Percentiles rank a stretch among this genome's conserved stretches.
These are phyloP conservation scores for Drosophila hawaiiensis DNA, from an alignment of 2,888 invertebrate species.

Conservation along the genomic window DNA sequence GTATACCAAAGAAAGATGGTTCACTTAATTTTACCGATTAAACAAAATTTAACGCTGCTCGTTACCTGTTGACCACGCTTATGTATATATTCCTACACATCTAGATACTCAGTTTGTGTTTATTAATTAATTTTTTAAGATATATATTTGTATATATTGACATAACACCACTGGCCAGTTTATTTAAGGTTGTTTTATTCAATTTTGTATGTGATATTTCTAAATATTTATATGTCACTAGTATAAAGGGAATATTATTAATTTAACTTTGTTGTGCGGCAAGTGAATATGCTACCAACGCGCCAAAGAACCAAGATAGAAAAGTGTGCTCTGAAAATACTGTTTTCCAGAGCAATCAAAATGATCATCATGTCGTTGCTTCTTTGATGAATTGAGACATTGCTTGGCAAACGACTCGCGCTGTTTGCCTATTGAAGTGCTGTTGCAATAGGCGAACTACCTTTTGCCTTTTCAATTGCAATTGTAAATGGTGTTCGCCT, in stretches of 20 bases:
- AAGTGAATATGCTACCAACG: not conserved
- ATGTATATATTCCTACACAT: not conserved
- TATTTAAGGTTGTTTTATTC: not conserved
- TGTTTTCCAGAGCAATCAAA: not conserved
- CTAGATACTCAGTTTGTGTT: not conserved
- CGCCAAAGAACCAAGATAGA: not conserved
- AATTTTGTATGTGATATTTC: not conserved
- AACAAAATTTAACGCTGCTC: not conserved
- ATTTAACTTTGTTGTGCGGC: not conserved
- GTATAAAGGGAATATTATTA: not conserved
- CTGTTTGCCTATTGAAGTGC: conserved; percentile 32
- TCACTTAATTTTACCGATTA: not conserved
- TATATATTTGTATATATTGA: not conserved
- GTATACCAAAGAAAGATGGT: not conserved
- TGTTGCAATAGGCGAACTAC: conserved; percentile 39
- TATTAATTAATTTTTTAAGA: not conserved
- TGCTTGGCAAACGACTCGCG: conserved; percentile 9
- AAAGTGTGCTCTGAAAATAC: not conserved
- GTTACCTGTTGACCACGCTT: not conserved
- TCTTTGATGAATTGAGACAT: conserved; percentile 26
- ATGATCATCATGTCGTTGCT: not conserved
- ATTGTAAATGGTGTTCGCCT: conserved; percentile 34
- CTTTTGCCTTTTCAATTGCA: conserved; percentile 45
- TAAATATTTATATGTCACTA: not conserved
- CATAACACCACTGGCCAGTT: not conserved